A percentile compares a stretch with the other conserved stretches of the same genome.
phyloP scores from a whole-genome alignment of 2,888 invertebrate species.

The Beris chalybata region DNA sequence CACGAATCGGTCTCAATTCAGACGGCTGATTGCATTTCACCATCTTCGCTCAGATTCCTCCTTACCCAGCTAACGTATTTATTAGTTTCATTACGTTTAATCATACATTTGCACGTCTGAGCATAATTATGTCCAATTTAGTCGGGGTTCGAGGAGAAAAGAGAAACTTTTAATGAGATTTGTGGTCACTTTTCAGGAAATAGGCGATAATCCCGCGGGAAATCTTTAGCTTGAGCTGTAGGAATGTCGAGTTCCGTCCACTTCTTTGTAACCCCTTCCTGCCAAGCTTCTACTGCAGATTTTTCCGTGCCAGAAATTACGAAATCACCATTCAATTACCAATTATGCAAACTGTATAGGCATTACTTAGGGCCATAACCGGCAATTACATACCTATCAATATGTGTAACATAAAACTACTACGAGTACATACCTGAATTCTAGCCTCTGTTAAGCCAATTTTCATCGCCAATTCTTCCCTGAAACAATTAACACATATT shows the following conservation, averaged over 20 bases:
- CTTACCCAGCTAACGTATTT: conserved; percentile 15
- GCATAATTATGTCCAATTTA: conserved; percentile 18
- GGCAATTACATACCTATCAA: background rate
- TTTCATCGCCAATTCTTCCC: conserved; percentile 93
- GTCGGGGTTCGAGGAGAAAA: conserved; percentile 6
- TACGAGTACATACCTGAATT: conserved; percentile 84
- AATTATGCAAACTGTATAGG: too few species aligned
- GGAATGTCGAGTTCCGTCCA: background rate
- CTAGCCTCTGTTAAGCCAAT: conserved; percentile 92
- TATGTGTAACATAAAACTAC: background rate
- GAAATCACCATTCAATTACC: too few species aligned
- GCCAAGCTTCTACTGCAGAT: too few species aligned
- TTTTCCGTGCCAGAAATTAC: too few species aligned
- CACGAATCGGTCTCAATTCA: conserved; percentile 7
- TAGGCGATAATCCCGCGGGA: background rate
- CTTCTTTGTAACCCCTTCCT: background rate
- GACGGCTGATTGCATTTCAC: conserved; percentile 11
- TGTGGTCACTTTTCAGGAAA: conserved; percentile 12
- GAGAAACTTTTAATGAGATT: conserved; percentile 14
- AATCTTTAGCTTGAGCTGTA: background rate
- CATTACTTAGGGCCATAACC: too few species aligned
- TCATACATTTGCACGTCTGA: conserved; percentile 1
- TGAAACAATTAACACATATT: conserved; percentile 54
- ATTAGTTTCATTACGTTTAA: conserved; percentile 24
- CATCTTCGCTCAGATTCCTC: conserved; percentile 4